Base-by-base conservation (phyloP, 1,140 invertebrate genomes). In the Nomia melanderi region DNA sequence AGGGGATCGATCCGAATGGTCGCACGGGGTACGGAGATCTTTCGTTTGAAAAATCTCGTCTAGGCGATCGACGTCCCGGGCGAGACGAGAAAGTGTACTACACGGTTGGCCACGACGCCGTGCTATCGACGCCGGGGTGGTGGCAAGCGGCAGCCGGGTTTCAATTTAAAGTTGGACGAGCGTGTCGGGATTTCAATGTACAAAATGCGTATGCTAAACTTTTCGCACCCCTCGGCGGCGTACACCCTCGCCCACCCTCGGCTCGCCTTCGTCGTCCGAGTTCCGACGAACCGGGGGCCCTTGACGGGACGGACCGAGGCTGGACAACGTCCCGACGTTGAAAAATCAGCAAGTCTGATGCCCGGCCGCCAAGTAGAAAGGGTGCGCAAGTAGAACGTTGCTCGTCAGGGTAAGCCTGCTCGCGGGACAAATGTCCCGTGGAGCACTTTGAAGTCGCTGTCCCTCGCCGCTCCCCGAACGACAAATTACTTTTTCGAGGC, bases 331-430 rank as follows among this genome's bases (percentile, higher is more conserved):
- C 76, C 82, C 77, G 78, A 87, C 81, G 83, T 85, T 31, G 66
- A 88, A 88, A 91, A 91, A 92, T 91, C 90, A 92, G 90, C 90
- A 92, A 92, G 87, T 92, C 89, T 89, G 89, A 92, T 92, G 82
- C 72, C 72, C 62, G 33, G 73, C 63, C 72, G 73, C 76, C 83
- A 86, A 89, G 86, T 86, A 85, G 86, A 82, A 84, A 86, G 74
- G 86, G 77, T 60, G 56, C 77, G 64, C 81, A 83, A 84, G 83
- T 84, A 80, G 82, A 83, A 77, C 72, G 72, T 36, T 62, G 79
- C 60, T 64, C 65, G 74, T 60, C 62, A 60, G 57, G 64, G 64
- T 62, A 77, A 67, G 59, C 66, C 70, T 64, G 64, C 57, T 79
- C 75, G 59, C 77, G 81, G 81, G 72, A 83, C 82, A 62, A 72